Base-by-base conservation (phyloP, 2,113 vertebrate species). In the Scalopus aquaticus region DNA sequence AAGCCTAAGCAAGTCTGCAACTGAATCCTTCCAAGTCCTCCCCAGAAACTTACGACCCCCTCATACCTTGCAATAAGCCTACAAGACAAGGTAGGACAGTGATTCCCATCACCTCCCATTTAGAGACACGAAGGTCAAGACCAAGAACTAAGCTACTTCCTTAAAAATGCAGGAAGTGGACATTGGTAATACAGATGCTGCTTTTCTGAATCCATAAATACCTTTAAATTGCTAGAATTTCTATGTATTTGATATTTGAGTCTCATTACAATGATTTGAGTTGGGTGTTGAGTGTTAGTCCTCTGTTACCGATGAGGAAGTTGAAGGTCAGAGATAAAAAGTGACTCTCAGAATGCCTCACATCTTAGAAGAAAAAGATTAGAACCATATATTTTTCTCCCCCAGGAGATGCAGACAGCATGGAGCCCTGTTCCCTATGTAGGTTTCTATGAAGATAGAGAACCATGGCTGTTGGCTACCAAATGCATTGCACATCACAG, bases 401-500 rank as follows among this genome's bases (percentile, higher is more conserved):
- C 6, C 46, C 1, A 69, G 60, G 90, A 62, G 7, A 24, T 62
- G 32, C 32, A 24, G 11, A 46, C 5, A 7, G 19, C 24, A 42
- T 4, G 13, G 46, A 46, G 16, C 8, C 16, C 9, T 39, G 26
- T 32, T 4, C 13, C 49, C 5, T 7, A 6, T 1, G 1, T 9
- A 64, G 46, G 6, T 81, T 70, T 93, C 72, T 26, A 15, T 32
- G 60, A 51, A 64, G 37, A 51, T 22, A 44, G 10, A 56, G 44
- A 44, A 79, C 74, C 24, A 51, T 16, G 24, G 35, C 0, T 80
- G 12, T 9, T 39, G 26, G 17, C 3, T 58, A 44, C 0, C 13
- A 30, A 91, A 90, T 79, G 60, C 80, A 49, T 8, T 79, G 32
- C 54, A 73, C 42, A 30, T 0, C 77, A 46, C 60, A 65, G 0